Evolutionary conservation across 2,888 invertebrate species (phyloP), one percentile per base, ranked within the genome.

Genomic region (Meiosimyza decipiens): DNA sequence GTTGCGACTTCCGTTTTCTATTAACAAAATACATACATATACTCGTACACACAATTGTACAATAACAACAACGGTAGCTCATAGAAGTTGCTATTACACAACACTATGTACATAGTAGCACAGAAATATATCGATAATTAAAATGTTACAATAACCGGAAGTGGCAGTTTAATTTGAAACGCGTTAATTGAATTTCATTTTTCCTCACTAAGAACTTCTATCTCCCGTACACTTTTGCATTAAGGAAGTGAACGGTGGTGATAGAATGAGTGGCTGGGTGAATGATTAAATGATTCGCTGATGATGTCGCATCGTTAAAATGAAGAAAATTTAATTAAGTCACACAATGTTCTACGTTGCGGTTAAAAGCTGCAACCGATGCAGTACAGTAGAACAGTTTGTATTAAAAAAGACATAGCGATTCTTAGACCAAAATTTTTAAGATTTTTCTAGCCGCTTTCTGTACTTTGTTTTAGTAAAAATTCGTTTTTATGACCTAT

Each of bases 141-240:
- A 82, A 84, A 79, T 79, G 80, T 82, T 83, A 81, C 80, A 82
- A 80, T 82, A 83, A 80, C 80, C 83, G 82, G 82, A 82, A 82
- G 83, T 82, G 84, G 83, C 84, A 84, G 83, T 80, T 82, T 84
- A 82, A 82, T 84, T 83, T 82, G 82, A 81, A 15, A 70, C 78
- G 81, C 83, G 82, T 83, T 82, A 82, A 82, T 82, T 82, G 82
- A 82, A 83, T 83, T 82, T 83, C 80, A 82, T 82, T 82, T 62
- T 80, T 81, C 74, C 74, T 71, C 75, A 72, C 74, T 78, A 28
- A 74, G 76, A 75, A 67, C 59, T 18, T 9, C 40, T 40, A 9
- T 40, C 40, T 1, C 0, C 1, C 40, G 40, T 9, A 40, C 40
- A 40, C 40, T 40, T 28, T 40, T 40, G 40, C 40, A 9, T 40